Percentiles rank a stretch among this genome's conserved stretches.
phyloP scores from a whole-genome alignment of 2,113 vertebrate genomes.

The Hippoglossus stenolepis region DNA sequence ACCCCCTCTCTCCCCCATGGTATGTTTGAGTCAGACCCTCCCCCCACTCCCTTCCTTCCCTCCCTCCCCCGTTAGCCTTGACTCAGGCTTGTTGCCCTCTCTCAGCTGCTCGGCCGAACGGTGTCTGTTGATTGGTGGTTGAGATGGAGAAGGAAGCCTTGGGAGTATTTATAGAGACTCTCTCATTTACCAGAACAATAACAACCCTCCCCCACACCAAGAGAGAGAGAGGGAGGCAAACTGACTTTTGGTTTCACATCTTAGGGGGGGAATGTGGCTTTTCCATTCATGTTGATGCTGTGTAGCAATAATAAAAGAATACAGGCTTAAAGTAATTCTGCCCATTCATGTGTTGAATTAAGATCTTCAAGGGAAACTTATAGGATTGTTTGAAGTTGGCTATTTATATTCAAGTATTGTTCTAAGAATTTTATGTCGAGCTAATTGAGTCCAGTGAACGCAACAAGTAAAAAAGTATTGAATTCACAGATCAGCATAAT shows the following conservation, averaged over 20 bases:
- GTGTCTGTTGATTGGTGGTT: constrained; percentile 77
- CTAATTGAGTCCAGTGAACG: background rate
- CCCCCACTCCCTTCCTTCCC: constrained; percentile 42
- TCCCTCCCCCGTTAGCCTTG: constrained; percentile 70
- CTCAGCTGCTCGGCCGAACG: constrained; percentile 71
- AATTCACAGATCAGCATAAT: background rate
- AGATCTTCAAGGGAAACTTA: background rate
- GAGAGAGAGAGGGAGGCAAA: constrained; percentile 54
- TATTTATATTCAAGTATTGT: background rate
- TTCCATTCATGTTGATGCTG: background rate
- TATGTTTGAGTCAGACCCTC: constrained; percentile 59
- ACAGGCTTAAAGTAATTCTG: background rate
- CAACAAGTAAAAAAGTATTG: background rate
- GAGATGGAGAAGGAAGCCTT: constrained; percentile 79
- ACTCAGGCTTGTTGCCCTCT: constrained; percentile 76
- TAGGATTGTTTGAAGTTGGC: background rate
- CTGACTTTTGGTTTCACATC: constrained; percentile 76
- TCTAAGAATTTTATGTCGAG: background rate
- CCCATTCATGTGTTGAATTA: background rate
- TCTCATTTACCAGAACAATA: constrained; percentile 85
- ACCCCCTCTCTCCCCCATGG: constrained; percentile 29
- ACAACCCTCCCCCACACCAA: constrained; percentile 76
- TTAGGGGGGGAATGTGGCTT: constrained; percentile 40
- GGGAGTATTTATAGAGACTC: constrained; percentile 83
- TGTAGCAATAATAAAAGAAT: constrained; percentile 1